A percentile compares a stretch with the other conserved stretches of the same genome.
phyloP scores from a whole-genome alignment of 2,113 vertebrate genomes.

The Misgurnus mizolepis region DNA sequence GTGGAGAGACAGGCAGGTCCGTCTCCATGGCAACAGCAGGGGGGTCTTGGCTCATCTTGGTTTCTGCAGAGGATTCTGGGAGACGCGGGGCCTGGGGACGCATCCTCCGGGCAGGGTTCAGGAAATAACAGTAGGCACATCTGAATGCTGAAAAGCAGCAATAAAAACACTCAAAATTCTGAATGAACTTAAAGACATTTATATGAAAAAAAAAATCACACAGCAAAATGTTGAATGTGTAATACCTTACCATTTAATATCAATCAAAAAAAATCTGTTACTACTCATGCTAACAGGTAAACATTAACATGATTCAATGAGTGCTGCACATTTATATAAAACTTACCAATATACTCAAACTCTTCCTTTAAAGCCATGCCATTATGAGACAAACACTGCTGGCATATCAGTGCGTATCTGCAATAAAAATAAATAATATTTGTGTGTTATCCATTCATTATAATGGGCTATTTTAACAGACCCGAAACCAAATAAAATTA shows the following conservation, averaged over 20 bases:
- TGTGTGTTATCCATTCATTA: too few species aligned
- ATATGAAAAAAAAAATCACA: constrained; percentile 64
- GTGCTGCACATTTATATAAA: constrained; percentile 61
- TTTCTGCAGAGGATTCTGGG: constrained; percentile 81
- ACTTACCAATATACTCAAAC: constrained; percentile 98
- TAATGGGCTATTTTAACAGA: too few species aligned
- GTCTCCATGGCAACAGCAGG: constrained; percentile 56
- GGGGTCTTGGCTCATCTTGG: constrained; percentile 63
- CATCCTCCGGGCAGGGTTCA: constrained; percentile 96
- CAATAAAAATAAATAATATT: constrained; percentile 38
- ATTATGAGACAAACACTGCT: constrained; percentile 98
- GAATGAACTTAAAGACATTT: constrained; percentile 59
- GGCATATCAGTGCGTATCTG: constrained; percentile 97
- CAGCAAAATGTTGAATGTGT: constrained; percentile 1
- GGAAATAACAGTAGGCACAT: constrained; percentile 96
- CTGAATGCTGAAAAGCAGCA: constrained; percentile 83
- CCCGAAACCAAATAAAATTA: too few species aligned
- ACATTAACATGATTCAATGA: constrained; percentile 59
- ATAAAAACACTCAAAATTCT: constrained; percentile 29
- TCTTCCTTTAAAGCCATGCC: constrained; percentile 99
- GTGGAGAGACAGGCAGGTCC: constrained; percentile 59
- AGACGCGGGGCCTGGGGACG: constrained; percentile 90
- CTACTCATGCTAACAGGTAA: too few species aligned
- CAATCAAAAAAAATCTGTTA: too few species aligned
- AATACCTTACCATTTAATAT: too few species aligned